Base-by-base conservation (phyloP, 37 sponge, comb jelly and placozoan species). In the Bolinopsis microptera region DNA sequence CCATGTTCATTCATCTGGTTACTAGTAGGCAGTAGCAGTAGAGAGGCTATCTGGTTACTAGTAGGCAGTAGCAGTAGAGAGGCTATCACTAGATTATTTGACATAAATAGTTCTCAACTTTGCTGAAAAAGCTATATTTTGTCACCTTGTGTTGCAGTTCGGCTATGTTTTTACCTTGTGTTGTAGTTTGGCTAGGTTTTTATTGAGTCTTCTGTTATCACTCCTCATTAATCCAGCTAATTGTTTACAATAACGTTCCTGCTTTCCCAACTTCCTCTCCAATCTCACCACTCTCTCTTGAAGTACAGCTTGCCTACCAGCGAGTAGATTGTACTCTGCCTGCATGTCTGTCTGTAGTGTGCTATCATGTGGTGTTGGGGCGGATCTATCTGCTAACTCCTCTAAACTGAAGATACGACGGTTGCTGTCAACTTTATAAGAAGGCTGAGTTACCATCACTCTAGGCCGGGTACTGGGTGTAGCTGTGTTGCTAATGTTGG, bases 381-480 rank as follows among this genome's bases (percentile, higher is more conserved):
- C 31, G 18, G 75, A 2, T n/a, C 31, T 28, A 5, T 30, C 75
- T 24, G 26, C 26, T 21, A 72, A n/a, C 5, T 72, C 31, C 26
- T 72, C 75, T 72, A 72, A 28, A 72, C 75, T 72, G 26, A 72
- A 72, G 3, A 72, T 72, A 3, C 75, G 75, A n/a, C 61, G 61
- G 13, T 48, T 48, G 61, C 61, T 48, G 61, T 48, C 61, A 5
- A 48, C 61, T 13, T 48, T 5, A 48, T 48, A 48, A 18, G 61
- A 48, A 48, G 61, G 61, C 13, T 48, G 75, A n/a, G 31, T 72
- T 23, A 72, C 75, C 75, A 72, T 8, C 2, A 28, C 3, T 72
- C 3, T 72, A 30, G 31, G 75, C 5, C 31, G 13, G 26, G 75
- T 21, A 28, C 3, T 5, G 26, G 31, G 26, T 72, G 31, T 72